A percentile compares a stretch with the other conserved stretches of the same genome.
These are phyloP conservation scores for Charina bottae DNA, from an alignment of 2,113 vertebrate genomes.

Conservation along the genomic window DNA sequence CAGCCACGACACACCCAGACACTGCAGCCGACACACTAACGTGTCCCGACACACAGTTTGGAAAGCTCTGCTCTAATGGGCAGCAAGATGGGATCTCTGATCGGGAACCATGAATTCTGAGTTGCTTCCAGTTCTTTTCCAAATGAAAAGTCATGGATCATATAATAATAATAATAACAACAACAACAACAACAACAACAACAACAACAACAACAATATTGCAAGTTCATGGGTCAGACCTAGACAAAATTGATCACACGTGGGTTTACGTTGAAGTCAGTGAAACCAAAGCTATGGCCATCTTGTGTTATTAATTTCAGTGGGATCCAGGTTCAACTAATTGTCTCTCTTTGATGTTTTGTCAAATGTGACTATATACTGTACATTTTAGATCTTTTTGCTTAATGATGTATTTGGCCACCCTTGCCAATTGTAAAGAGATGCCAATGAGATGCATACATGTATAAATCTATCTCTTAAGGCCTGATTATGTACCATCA, in stretches of 20 bases:
- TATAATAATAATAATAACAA: neutral
- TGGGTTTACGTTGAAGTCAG: neutral
- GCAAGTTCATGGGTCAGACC: neutral
- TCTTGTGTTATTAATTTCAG: neutral
- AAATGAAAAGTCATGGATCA: neutral
- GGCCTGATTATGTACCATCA: neutral
- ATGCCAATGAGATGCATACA: neutral
- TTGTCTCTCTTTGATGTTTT: neutral
- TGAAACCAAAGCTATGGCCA: neutral
- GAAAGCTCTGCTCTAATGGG: accelerated
- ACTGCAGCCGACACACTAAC: no score
- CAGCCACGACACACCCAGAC: no score
- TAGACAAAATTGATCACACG: no score
- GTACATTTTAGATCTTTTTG: neutral
- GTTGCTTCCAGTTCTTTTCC: neutral
- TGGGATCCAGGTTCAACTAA: neutral
- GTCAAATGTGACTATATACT: neutral
- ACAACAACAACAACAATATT: no score
- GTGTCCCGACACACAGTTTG: no score
- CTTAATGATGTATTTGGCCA: neutral
- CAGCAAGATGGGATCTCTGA: neutral
- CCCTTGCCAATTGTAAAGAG: neutral
- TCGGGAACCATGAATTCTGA: neutral
- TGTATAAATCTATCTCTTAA: no score
- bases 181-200: no score